Evolutionary conservation across 2,797 vertebrate genomes (phyloP), one percentile per base, ranked within the genome.

Genomic region (Steatocranus sp.): DNA sequence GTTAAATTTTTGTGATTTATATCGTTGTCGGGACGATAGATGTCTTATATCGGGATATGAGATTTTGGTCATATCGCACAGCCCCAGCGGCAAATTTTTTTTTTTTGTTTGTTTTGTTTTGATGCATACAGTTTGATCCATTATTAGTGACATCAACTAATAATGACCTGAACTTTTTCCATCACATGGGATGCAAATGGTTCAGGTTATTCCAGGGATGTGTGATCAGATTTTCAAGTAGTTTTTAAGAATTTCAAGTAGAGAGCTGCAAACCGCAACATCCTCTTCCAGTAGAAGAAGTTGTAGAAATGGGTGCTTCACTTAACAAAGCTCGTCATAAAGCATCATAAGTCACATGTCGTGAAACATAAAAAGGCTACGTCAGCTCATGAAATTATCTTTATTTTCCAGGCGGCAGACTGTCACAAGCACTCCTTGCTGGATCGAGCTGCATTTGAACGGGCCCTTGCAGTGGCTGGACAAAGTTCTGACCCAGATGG

Each of bases 401-500:
- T 81, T 88, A 12, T 86, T 78, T 87, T 88, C 68, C 86, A 99
- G 98, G 94, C 97, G 98, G 82, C 98, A 99, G 87, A 99, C 98
- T 0, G 98, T 99, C 85, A 99, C 98, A 77, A 99, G 98, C 96
- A 99, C 98, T 94, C 98, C 98, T 63, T 99, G 98, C 95, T 99
- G 98, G 98, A 99, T 99, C 85, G 98, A 99, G 87, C 97, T 99
- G 85, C 98, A 99, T 89, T 97, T 99, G 96, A 99, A 99, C 0
- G 98, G 98, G 75, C 98, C 98, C 56, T 95, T 99, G 85, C 98
- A 99, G 77, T 99, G 98, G 98, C 92, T 99, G 96, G 98, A 99
- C 96, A 99, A 99, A 96, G 98, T 99, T 93, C 96, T 99, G 95
- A 99, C 98, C 95, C 98, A 99, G 96, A 99, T 99, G 98, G 98